Conservation (phyloP, 2,888 invertebrate genomes). For the Acrobasis suavella region DNA sequence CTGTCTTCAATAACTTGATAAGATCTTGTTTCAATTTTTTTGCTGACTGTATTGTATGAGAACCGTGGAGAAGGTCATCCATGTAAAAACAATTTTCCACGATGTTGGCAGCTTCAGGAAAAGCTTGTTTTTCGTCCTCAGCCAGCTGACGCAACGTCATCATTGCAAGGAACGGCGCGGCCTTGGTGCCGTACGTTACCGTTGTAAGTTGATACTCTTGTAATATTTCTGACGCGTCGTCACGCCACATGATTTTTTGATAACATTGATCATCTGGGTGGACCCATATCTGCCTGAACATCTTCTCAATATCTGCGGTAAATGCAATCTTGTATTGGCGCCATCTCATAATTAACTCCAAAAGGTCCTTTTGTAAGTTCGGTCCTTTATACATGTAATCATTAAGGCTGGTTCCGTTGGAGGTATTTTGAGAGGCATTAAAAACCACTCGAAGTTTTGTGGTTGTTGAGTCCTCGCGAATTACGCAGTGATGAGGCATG, state of each 20-base stretch:
- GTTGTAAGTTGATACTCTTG: slow-evolving; percentile 27
- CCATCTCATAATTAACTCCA: slow-evolving; percentile 29
- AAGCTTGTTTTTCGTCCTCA: slow-evolving; percentile 22
- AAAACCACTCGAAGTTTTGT: slow-evolving; percentile 32
- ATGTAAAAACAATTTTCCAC: slow-evolving; percentile 23
- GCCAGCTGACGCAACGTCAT: slow-evolving; percentile 32
- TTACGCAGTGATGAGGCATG: slow-evolving; percentile 33
- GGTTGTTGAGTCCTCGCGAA: slow-evolving; percentile 30
- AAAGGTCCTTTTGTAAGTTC: slow-evolving; percentile 26
- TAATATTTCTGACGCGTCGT: slow-evolving; percentile 13
- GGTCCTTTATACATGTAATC: slow-evolving; percentile 34
- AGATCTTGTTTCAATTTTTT: slow-evolving; percentile 24
- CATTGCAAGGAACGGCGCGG: slow-evolving; percentile 35
- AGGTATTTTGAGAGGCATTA: too few species aligned
- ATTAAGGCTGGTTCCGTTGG: slow-evolving; percentile 30
- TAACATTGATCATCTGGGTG: slow-evolving; percentile 28
- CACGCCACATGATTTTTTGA: slow-evolving; percentile 36
- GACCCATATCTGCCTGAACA: slow-evolving; percentile 31
- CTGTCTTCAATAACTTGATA: slow-evolving; percentile 24
- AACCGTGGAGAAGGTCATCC: slow-evolving; percentile 24
- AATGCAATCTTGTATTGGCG: slow-evolving; percentile 32
- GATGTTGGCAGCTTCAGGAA: slow-evolving; percentile 22
- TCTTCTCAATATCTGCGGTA: slow-evolving; percentile 36
- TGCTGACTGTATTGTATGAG: slow-evolving; percentile 20
- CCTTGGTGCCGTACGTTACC: slow-evolving; percentile 29